Base-by-base conservation (phyloP, 2,797 vertebrate species). In the Cygnus olor region DNA sequence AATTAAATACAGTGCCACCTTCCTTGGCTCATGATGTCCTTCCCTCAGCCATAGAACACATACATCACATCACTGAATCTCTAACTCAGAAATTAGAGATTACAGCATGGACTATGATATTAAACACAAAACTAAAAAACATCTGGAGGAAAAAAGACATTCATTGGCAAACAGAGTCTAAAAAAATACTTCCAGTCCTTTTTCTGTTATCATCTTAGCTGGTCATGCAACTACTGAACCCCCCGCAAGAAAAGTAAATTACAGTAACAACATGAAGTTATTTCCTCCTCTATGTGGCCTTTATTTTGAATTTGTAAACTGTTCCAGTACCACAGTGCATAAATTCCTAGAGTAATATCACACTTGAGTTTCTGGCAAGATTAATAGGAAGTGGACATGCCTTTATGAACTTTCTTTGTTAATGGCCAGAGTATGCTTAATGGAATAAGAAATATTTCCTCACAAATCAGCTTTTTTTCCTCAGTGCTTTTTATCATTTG, bases 371-470 rank as follows among this genome's bases (percentile, higher is more conserved):
- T 58, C 90, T 93, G 77, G 76, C 87, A 97, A 82, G 73, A 63
- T 93, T 83, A 96, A 93, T n/a, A 27, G 63, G 72, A 97, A 97
- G 88, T 71, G 22, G 74, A 95, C 95, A 94, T 81, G 38, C 71
- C 84, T 95, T 83, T 83, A 88, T 95, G 70, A 40, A 72, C 85
- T 93, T 91, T 38, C 66, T 94, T 96, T 96, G 64, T 58, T 95
- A 94, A 91, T n/a, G 22, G 47, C 72, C 54, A 84, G 22, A 38
- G 69, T 42, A 76, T 69, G 34, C 56, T 94, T 93, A 93, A 90
- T 19, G 72, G 54, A 95, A 60, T 49, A 96, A 34, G 17, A 96
- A 34, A 15, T 34, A 71, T 58, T 95, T 94, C 14, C 74, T 89
- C 56, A 30, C 11, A 93, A 90, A 72, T 89, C 92, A 95, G 83